A percentile compares a stretch with the other conserved stretches of the same genome.
Evolutionary conservation across 1,140 invertebrate genomes (phyloP).

Genomic region (Caerostris darwini): DNA sequence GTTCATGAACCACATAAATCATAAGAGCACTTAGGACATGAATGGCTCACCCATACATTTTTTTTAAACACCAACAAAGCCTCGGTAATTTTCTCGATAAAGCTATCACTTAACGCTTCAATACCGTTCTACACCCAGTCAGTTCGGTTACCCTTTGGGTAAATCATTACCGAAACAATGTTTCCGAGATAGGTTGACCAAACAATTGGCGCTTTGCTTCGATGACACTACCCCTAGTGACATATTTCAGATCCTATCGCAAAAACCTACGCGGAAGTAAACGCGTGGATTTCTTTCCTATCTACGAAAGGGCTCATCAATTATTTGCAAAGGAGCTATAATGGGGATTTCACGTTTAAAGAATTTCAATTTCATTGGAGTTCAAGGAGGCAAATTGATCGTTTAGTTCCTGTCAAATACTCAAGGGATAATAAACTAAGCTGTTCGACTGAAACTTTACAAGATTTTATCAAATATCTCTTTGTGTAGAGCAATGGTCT

Average conservation of each 20-base stretch:
- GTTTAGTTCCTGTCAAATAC: background rate
- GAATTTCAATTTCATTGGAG: background rate
- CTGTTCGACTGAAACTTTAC: background rate
- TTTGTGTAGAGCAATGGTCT: too few species aligned
- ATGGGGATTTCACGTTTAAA: background rate
- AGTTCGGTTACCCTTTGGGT: slow-evolving; percentile 32
- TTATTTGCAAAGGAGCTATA: background rate
- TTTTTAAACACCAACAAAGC: slow-evolving; percentile 14
- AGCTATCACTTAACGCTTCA: slow-evolving; percentile 53
- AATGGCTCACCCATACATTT: background rate
- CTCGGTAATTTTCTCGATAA: slow-evolving; percentile 37
- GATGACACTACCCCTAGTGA: slow-evolving; percentile 48
- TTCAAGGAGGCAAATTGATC: background rate
- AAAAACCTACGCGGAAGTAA: slow-evolving; percentile 42
- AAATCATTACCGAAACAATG: slow-evolving; percentile 69
- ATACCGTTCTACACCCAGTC: slow-evolving; percentile 25
- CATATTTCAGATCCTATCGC: slow-evolving; percentile 65
- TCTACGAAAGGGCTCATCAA: background rate
- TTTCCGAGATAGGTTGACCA: background rate
- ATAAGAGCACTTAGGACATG: background rate
- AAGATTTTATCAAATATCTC: background rate
- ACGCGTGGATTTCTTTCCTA: background rate
- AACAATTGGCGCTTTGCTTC: too few species aligned
- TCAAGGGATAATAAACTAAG: background rate
- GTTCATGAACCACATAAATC: background rate